Evolutionary conservation across 2,888 invertebrate genomes (phyloP).

Genomic region (Nasonovia ribisnigri): DNA sequence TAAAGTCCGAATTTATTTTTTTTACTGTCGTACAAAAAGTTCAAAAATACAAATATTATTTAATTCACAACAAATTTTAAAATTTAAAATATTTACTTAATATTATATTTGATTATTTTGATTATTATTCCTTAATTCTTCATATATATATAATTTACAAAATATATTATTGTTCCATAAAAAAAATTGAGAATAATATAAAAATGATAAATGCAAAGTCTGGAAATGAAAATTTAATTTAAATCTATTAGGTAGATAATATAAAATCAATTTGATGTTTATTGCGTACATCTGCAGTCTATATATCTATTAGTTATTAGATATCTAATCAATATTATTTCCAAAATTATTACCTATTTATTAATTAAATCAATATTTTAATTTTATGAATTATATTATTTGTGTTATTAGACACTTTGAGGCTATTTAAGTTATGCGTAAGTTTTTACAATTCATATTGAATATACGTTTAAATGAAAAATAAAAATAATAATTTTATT

Average conservation of each 20-base stretch:
- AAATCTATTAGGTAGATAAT: not conserved
- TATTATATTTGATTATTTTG: not conserved
- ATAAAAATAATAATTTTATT: not conserved
- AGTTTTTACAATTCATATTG: not conserved
- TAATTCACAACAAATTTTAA: not conserved
- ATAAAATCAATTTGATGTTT: not conserved
- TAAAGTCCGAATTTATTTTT: not conserved
- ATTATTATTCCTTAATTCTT: not conserved
- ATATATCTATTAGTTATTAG: not conserved
- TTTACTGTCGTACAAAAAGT: not conserved
- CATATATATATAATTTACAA: not conserved
- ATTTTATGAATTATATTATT: not conserved
- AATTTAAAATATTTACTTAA: too few relatives aligned
- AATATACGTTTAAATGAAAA: not conserved
- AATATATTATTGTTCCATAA: not conserved
- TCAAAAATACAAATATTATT: not conserved
- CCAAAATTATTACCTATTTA: not conserved
- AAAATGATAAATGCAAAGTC: not conserved
- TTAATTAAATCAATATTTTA: not conserved
- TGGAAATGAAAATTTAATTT: not conserved
- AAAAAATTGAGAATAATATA: not conserved
- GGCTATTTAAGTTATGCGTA: not conserved
- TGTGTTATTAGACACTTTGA: not conserved
- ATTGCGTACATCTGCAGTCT: not conserved
- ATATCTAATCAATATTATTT: not conserved